Evolutionary conservation across 2,797 vertebrate genomes (phyloP).

Genomic region (Diplodus puntazzo): DNA sequence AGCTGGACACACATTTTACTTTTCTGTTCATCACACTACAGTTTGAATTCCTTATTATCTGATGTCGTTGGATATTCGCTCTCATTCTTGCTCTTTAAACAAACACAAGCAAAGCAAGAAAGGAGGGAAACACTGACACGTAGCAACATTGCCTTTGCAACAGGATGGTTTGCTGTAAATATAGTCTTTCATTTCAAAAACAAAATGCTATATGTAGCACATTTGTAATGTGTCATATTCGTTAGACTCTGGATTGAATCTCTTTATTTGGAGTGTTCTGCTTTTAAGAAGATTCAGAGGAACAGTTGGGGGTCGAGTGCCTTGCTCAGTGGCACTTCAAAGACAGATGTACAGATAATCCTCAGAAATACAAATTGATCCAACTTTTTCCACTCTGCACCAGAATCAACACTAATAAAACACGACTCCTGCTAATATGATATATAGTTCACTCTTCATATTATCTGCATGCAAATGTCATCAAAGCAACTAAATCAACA

Average conservation of each 20-base stretch:
- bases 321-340: constrained; percentile 46
- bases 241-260: constrained; percentile 5
- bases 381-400: not conserved
- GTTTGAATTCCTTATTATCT: constrained; percentile 19
- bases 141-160: not conserved
- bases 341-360: constrained; percentile 14
- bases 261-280: not conserved
- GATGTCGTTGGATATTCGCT: not conserved
- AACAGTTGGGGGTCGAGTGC: constrained; percentile 25
- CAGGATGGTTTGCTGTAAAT: constrained; percentile 5
- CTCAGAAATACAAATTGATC: not conserved
- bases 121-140: not conserved
- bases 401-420: constrained; percentile 5
- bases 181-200: constrained; percentile 10
- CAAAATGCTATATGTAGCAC: constrained; percentile 35
- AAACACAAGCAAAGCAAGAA: not conserved
- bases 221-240: constrained; percentile 19
- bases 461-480: constrained; percentile 66
- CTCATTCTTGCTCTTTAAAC: constrained; percentile 7
- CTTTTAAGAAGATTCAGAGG: constrained; percentile 2
- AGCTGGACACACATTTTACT: not conserved
- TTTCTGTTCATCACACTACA: constrained; percentile 9
- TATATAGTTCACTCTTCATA: not conserved
- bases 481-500: constrained; percentile 30
- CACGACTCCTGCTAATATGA: not conserved